Evolutionary conservation across 2,113 vertebrate species (phyloP).

Genomic region (Tamias sibiricus): DNA sequence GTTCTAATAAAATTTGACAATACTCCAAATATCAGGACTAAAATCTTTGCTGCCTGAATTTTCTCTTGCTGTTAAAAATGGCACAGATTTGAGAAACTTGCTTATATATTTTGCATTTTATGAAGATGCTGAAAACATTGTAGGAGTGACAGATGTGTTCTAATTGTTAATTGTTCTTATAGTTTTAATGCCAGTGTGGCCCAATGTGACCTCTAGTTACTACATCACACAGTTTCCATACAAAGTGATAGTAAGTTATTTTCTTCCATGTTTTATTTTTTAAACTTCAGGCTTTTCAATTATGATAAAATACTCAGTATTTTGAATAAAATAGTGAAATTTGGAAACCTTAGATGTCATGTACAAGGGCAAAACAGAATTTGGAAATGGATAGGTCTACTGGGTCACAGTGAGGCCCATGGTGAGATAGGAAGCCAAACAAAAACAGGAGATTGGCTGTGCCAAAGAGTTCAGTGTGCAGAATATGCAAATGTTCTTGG

Average conservation of each 20-base stretch:
- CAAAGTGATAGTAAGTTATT: background rate
- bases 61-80: background rate
- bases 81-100: background rate
- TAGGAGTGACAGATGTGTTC: background rate
- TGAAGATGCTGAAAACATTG: background rate
- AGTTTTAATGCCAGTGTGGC: background rate
- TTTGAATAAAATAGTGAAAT: background rate
- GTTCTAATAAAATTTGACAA: background rate
- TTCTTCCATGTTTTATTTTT: background rate
- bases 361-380: background rate
- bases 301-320: background rate
- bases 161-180: background rate
- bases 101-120: background rate
- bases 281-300: background rate
- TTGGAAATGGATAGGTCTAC: background rate
- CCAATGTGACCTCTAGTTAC: background rate
- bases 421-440: background rate
- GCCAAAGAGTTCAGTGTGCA: background rate
- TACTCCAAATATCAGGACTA: background rate
- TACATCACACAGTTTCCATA: background rate
- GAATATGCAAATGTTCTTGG: background rate
- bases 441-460: background rate
- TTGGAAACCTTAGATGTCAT: background rate
- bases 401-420: background rate
- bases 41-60: background rate